Evolutionary conservation across 1,140 invertebrate species (phyloP).

Genomic region (Neomicropteryx cornuta): DNA sequence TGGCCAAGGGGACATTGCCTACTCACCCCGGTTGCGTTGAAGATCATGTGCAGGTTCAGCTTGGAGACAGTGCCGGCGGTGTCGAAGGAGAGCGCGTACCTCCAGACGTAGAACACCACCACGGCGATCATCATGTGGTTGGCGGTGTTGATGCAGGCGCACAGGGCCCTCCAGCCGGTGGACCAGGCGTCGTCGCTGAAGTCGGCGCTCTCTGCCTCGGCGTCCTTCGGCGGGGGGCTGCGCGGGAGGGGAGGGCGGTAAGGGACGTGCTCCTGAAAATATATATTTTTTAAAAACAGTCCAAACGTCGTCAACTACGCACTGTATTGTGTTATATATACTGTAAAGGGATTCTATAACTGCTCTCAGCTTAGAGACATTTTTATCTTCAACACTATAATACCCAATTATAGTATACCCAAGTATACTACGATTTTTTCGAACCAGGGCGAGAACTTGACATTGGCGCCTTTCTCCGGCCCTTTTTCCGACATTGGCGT

Average conservation of each 20-base stretch:
- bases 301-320: too few species aligned
- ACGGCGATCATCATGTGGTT: constrained; percentile 34
- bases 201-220: constrained; percentile 29
- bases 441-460: too few species aligned
- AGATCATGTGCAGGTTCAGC: constrained; percentile 31
- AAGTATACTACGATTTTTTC: too few species aligned
- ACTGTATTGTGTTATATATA: too few species aligned
- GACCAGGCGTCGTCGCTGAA: constrained; percentile 22
- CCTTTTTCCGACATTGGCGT: too few species aligned
- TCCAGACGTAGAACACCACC: constrained; percentile 31
- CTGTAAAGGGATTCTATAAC: too few species aligned
- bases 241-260: constrained; percentile 30
- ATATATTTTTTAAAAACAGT: too few species aligned
- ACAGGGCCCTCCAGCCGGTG: constrained; percentile 28
- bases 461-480: too few species aligned
- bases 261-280: constrained; percentile 32
- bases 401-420: too few species aligned
- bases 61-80: constrained; percentile 28
- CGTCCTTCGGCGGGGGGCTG: constrained; percentile 25
- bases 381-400: too few species aligned
- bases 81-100: constrained; percentile 27
- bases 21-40: constrained; percentile 35
- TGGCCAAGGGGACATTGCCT: too few species aligned
- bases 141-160: constrained; percentile 28
- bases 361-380: too few species aligned